Evolutionary conservation across 2,888 invertebrate species (phyloP), one percentile per base, ranked within the genome.

Genomic region (Sclerodermus sp.): DNA sequence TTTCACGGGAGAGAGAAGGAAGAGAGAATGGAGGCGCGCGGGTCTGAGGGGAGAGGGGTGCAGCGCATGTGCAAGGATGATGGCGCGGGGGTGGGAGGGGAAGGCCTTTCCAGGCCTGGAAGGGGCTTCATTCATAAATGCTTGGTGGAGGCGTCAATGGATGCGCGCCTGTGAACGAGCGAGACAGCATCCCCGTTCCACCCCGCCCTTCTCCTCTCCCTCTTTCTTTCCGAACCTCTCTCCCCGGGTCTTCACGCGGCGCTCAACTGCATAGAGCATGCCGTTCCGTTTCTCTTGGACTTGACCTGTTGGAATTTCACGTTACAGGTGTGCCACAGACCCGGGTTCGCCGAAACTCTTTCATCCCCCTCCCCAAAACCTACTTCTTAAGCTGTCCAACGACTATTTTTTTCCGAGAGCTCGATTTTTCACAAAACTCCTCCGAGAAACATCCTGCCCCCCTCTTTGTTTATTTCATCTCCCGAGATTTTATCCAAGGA

Each of bases 131-230:
- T 75, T 75, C 75, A 75, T 74, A 74, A 76, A 73, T 57, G 68
- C 66, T 58, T 53, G 51, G 62, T 55, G 47, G 62, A 75, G 73
- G 74, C 74, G 73, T 76, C 75, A 76, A 76, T 75, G 75, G 74
- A 75, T 73, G 69, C 68, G 69, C 68, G 68, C 65, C 65, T 69
- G 62, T 57, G 60, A 64, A 62, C 59, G 64, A 61, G 64, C 61
- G 64, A 60, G 64, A 64, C 60, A 58, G 58, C 57, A 51, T 52
- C 53, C 58, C 52, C n/a, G n/a, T n/a, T n/a, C n/a, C n/a, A n/a
- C n/a, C n/a, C 49, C 34, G 38, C 39, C 18, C 32, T 18, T 30
- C 29, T 23, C 38, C 38, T 9, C 32, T 23, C 14, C 16, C 14
- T 23, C 8, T 41, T 5, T 18, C 13, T 36, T 18, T 42, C 31